Evolutionary conservation across 2,113 vertebrate species (phyloP), one percentile per base, ranked within the genome.

Genomic region (Osmerus eperlanus): DNA sequence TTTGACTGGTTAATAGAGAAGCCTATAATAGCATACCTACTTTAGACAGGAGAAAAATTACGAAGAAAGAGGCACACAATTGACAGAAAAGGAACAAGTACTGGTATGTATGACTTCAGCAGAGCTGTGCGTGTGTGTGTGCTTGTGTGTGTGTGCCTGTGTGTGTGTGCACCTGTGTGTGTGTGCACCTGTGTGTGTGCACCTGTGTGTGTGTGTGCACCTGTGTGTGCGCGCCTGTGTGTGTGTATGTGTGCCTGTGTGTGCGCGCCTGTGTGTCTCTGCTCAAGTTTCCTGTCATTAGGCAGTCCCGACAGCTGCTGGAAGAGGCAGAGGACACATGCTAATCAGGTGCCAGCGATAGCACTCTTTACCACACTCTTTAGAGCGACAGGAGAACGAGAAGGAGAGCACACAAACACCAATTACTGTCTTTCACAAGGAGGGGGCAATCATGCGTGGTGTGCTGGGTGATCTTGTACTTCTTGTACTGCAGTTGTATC

Each of bases 391-490:
- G 80, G 73, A 83, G 84, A 83, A 73, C 65, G 83, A 81, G 79
- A 73, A 71, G 73, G 77, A 85, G 76, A 70, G 78, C 78, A 87
- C 88, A 90, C 85, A 91, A 89, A 90, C 84, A 83, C 82, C 83
- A 85, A 87, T 90, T 88, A 87, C 79, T 82, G 83, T 83, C 84
- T 4, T 58, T 86, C 84, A 84, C 3, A 28, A 73, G 52, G 65
- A 83, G 69, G 62, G 58, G 68, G 47, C 74, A 67, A 75, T 19
- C 67, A 80, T 78, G 82, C 83, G 80, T 52, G 70, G 41, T 36
- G 3, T 69, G 67, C 77, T 60, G 68, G 68, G 69, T 76, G 75
- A 74, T 79, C 71, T 75, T 77, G 64, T 65, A 69, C 56, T 77
- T 14, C 71, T 80, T 71, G 55, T 56, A 14, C 25, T 61, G 23